These are phyloP conservation scores for Brachyhypopomus occidentalis DNA, from an alignment of 2,113 vertebrate species.

Conservation along the genomic window DNA sequence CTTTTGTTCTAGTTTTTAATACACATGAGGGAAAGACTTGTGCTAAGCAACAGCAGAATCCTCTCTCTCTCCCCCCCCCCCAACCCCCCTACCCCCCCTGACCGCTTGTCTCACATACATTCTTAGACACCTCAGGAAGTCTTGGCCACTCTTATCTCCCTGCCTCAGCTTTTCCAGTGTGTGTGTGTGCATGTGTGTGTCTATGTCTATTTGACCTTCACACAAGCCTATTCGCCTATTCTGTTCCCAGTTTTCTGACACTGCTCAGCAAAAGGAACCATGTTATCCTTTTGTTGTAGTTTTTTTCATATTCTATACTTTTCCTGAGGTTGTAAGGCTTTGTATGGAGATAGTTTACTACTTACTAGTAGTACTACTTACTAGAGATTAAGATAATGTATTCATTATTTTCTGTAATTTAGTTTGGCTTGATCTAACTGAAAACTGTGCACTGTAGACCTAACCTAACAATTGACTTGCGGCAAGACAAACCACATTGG, in stretches of 20 bases:
- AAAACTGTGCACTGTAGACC: too few species aligned
- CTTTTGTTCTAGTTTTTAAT: slow-evolving; percentile 8
- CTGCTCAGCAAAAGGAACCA: slow-evolving; percentile 7
- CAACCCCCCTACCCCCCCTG: background rate
- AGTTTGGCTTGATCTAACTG: background rate
- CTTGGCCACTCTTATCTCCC: slow-evolving; percentile 62
- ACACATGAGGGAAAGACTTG: background rate
- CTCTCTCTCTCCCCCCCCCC: slow-evolving; percentile 5
- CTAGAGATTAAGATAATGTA: background rate
- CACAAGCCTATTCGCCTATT: slow-evolving; percentile 16
- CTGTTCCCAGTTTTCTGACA: slow-evolving; percentile 49
- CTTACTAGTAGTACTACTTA: too few species aligned
- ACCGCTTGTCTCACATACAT: slow-evolving; percentile 5
- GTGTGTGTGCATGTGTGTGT: slow-evolving; percentile 23
- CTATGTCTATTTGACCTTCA: slow-evolving; percentile 40
- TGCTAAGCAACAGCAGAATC: slow-evolving; percentile 1
- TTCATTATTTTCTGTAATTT: background rate
- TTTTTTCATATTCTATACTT: background rate
- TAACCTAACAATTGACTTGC: background rate
- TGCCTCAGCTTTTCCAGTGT: slow-evolving; percentile 45
- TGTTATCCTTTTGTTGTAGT: background rate
- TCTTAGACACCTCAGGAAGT: slow-evolving; percentile 67
- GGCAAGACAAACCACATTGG: background rate
- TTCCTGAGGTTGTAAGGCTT: background rate
- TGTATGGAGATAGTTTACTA: too few species aligned